A percentile compares a stretch with the other conserved stretches of the same genome.
Evolutionary conservation across 2,113 vertebrate species (phyloP).

Genomic region (Halcyon senegalensis): DNA sequence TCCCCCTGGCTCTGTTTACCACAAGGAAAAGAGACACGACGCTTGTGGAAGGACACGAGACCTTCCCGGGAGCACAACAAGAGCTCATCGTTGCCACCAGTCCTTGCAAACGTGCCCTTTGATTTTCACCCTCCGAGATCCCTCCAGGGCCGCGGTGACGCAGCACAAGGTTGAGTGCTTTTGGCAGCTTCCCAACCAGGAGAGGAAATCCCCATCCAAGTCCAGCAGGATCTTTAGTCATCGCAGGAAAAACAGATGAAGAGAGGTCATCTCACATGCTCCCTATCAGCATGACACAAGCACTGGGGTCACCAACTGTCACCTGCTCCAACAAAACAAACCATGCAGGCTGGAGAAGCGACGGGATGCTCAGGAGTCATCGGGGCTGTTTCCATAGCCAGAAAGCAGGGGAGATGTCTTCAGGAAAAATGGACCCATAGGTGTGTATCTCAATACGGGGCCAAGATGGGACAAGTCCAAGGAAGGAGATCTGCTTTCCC

Average conservation of each 20-base stretch:
- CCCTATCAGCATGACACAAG: fast-evolving
- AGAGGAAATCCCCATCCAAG: not conserved
- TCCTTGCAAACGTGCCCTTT: not conserved
- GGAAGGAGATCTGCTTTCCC: not conserved
- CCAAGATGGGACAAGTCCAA: not conserved
- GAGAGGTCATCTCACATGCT: fast-evolving
- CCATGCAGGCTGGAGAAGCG: not conserved
- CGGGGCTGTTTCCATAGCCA: not conserved
- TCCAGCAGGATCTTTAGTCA: not conserved
- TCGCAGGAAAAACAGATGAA: fast-evolving
- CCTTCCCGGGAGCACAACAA: not conserved
- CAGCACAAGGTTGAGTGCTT: not conserved
- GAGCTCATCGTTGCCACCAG: not conserved
- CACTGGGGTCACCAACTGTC: not conserved
- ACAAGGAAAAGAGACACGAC: fast-evolving
- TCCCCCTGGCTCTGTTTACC: not conserved
- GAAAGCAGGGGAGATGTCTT: not conserved
- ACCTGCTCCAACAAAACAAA: not conserved
- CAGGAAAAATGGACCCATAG: not conserved
- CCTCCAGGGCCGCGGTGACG: fast-evolving
- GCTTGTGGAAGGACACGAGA: fast-evolving
- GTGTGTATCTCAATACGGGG: fast-evolving
- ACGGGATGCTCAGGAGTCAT: not conserved
- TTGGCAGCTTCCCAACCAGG: not conserved
- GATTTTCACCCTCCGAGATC: not conserved